Percentiles rank a stretch among this genome's conserved stretches.
Conservation (phyloP, 2,797 vertebrate species). For the Esox lucius region DNA sequence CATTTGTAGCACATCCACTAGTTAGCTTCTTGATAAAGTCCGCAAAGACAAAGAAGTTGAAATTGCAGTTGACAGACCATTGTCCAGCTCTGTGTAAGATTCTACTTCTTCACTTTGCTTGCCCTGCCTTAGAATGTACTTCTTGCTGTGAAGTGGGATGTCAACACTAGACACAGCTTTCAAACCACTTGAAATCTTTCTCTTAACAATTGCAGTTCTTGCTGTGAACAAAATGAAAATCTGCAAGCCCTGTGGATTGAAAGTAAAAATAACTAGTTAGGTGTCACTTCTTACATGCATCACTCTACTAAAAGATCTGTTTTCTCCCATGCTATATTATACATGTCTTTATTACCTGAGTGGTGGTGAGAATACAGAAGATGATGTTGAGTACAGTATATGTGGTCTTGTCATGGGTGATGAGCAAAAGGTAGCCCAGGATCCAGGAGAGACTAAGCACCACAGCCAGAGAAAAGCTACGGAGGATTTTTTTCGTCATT, state of each 20-base stretch:
- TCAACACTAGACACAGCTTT: background rate
- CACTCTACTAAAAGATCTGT: background rate
- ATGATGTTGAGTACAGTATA: conserved; percentile 58
- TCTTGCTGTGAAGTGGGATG: conserved; percentile 10
- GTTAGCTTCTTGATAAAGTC: background rate
- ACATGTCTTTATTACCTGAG: conserved; percentile 59
- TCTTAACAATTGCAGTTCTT: conserved; percentile 39
- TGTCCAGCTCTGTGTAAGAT: background rate
- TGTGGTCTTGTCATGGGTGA: conserved; percentile 21
- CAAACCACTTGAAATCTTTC: background rate
- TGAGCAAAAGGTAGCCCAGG: conserved; percentile 68
- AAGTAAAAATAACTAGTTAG: too few species aligned
- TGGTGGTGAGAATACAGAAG: conserved; percentile 75
- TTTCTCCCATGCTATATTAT: background rate
- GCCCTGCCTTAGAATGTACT: conserved; percentile 20
- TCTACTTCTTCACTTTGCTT: background rate
- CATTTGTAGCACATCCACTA: background rate
- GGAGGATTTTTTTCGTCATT: conserved; percentile 58
- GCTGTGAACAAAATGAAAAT: conserved; percentile 65
- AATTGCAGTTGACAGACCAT: background rate
- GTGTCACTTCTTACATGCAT: too few species aligned
- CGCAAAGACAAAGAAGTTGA: background rate
- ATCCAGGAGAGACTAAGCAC: conserved; percentile 73
- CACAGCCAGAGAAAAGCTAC: conserved; percentile 60
- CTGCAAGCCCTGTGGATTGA: conserved; percentile 60